Percentiles rank a stretch among this genome's conserved stretches.
These are phyloP conservation scores for Mamestra brassicae DNA, from an alignment of 2,888 invertebrate species.

Conservation along the genomic window DNA sequence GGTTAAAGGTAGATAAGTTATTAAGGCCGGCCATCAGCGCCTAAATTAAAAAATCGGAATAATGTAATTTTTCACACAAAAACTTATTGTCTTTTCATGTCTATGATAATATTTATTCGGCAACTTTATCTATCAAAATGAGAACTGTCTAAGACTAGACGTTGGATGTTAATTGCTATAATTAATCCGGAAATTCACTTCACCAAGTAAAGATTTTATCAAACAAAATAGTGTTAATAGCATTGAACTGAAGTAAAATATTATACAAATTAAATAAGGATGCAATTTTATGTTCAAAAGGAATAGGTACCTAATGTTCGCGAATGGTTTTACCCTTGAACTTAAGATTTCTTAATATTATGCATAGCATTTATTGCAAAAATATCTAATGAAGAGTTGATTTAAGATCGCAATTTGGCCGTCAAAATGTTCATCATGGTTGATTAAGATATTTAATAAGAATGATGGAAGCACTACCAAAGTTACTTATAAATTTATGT, in stretches of 20 bases:
- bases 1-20: too few relatives aligned
- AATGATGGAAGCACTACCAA: not conserved
- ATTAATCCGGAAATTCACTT: constrained; percentile 2
- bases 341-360: constrained; percentile 40
- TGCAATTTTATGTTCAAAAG: constrained; percentile 12
- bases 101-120: not conserved
- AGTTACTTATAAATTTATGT: not conserved
- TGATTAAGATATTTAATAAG: not conserved
- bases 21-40: too few relatives aligned
- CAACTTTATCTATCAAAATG: not conserved
- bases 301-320: not conserved
- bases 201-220: constrained; percentile 2
- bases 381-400: constrained; percentile 1
- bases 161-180: not conserved
- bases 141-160: not conserved
- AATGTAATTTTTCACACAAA: too few relatives aligned
- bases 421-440: not conserved
- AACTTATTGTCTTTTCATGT: too few relatives aligned
- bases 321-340: constrained; percentile 34
- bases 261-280: not conserved
- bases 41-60: too few relatives aligned
- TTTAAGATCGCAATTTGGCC: constrained; percentile 12
- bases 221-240: not conserved
- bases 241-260: not conserved
- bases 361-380: constrained; percentile 17